Conservation (phyloP, 2,797 vertebrate genomes). For the Calcarius lapponicus region DNA sequence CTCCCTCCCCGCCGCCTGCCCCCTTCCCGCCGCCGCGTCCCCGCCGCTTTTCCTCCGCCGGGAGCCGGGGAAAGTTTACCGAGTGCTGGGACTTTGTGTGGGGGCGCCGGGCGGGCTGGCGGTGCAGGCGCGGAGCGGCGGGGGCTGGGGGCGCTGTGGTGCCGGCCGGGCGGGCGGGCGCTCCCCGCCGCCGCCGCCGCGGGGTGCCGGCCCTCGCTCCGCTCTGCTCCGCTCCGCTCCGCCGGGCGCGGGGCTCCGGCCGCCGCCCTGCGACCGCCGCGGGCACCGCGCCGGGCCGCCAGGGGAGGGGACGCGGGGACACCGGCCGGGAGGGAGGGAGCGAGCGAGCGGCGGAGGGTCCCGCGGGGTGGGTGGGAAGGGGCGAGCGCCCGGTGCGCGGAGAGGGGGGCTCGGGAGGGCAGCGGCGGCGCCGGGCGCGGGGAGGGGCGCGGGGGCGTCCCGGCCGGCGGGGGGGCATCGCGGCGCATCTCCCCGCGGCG, state of each 20-base stretch:
- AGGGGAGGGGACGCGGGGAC: neutral
- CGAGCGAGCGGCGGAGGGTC: neutral
- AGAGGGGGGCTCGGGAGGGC: neutral
- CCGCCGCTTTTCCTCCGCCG: neutral
- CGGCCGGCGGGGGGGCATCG: neutral
- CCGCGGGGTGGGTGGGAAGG: neutral
- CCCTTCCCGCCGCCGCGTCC: neutral
- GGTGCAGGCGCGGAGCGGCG: conserved; percentile 43
- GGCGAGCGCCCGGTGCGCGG: neutral
- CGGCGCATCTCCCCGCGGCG: neutral
- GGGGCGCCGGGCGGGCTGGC: conserved; percentile 34
- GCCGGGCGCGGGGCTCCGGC: neutral
- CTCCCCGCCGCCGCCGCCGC: neutral
- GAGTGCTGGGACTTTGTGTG: conserved; percentile 45
- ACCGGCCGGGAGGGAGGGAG: neutral
- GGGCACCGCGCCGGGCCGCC: neutral
- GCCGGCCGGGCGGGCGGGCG: conserved; percentile 48
- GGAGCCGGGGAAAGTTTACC: conserved; percentile 39
- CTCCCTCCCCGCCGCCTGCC: neutral
- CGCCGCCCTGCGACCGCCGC: neutral
- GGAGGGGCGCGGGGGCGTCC: neutral
- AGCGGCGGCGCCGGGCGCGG: neutral
- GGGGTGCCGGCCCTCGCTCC: neutral
- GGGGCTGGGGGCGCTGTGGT: conserved; percentile 76
- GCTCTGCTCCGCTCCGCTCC: neutral